Evolutionary conservation across 2,888 invertebrate genomes (phyloP), one percentile per base, ranked within the genome.

Genomic region (Germaria angustata): DNA sequence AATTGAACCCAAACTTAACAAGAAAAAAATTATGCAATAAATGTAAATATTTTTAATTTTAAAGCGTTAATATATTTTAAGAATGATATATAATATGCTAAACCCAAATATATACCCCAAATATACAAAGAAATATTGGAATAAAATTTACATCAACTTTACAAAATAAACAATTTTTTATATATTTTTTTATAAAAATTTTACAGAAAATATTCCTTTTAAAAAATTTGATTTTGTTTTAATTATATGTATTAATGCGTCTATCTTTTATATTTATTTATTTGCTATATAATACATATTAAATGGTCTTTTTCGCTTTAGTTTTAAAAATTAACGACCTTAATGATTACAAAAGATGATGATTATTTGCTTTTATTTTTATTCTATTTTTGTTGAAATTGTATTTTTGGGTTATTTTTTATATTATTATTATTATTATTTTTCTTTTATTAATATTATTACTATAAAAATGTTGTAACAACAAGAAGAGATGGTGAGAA

Each of bases 401-500:
- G 20, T 36, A 11, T 63, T 77, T 77, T 69, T 51, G 41, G 22
- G 36, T 53, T 55, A 39, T 34, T 72, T 72, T 55, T 66, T 51
- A 57, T 68, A 51, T 41, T 59, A 59, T n/a, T n/a, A n/a, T n/a
- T n/a, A n/a, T n/a, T n/a, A n/a, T n/a, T n/a, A 32, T 36, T 68
- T 34, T 36, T 49, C 59, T 49, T 22, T 17, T 68, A 53, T 76
- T 53, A 32, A 17, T 61, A 41, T 51, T 41, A 59, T 44, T 13
- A 55, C 4, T 24, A 71, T 20, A 59, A 57, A 57, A 66, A 22
- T 59, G 32, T 66, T 44, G 36, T 72, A 79, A 80, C 72, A 80
- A 66, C 66, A 80, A 80, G 79, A 80, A 76, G 44, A 66, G 53
- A 61, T 73, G 79, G 66, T 72, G 72, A 80, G 77, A 73, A 73